Evolutionary conservation across 2,113 vertebrate species (phyloP), one percentile per base, ranked within the genome.

Genomic region (Eublepharis macularius): DNA sequence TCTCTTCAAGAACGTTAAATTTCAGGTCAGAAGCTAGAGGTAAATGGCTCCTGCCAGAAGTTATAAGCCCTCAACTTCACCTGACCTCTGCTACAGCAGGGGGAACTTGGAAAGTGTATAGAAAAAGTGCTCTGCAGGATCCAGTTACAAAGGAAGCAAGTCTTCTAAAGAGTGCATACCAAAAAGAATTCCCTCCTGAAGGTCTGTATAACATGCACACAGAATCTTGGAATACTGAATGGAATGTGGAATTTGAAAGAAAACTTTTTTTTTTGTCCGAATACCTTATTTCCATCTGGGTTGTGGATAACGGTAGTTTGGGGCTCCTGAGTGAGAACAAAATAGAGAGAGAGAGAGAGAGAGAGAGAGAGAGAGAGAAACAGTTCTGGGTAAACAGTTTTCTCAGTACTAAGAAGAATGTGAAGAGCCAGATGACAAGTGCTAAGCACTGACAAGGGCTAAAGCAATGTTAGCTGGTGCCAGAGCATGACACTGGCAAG

Each of bases 281-380:
- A 96, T 99, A 99, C 98, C 98, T 99, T 99, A 96, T 98, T 99
- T 98, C 98, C 98, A 95, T 99, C 98, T 97, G 98, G 98, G 92
- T 99, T 98, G 98, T 99, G 98, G 98, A 99, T 99, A 96, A 99
- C 98, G 91, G 98, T 99, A 94, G 98, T 98, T 97, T 99, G 98
- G 97, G 98, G 98, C 96, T 99, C 98, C 98, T 99, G 96, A 97
- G 97, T 94, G 24, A 96, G 96, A 96, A 97, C 91, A 94, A 97
- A 95, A 97, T 96, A 95, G 94, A 97, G 93, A 63, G 60, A 63
- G 51, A 60, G 9, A 6, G 54, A n/a, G 68, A 96, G 93, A 97
- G 4, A 80, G 65, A 36, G 80, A 86, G 54, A 86, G 77, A n/a
- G 68, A 96, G 93, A 97, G 4, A 80, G 65, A 36, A 86, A 86